Conservation (phyloP, 2,113 vertebrate species). For the Laticauda laticaudata region DNA sequence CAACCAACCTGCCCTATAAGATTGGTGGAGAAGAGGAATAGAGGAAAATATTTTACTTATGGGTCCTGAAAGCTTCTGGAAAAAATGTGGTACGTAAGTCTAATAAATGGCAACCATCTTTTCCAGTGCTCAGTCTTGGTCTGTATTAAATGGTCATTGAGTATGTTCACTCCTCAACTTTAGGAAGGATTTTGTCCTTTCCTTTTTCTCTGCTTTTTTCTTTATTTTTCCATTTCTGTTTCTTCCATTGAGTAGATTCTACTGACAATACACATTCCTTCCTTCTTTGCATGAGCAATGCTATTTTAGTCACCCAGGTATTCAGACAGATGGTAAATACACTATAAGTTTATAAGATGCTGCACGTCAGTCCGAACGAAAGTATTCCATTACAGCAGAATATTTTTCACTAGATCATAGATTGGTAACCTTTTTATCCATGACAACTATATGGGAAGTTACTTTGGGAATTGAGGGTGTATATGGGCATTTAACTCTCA, state of each 20-base stretch:
- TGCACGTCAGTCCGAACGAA: neutral
- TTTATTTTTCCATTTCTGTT: neutral
- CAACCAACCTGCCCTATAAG: neutral
- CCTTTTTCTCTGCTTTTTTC: neutral
- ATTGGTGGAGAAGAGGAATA: neutral
- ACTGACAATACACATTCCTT: neutral
- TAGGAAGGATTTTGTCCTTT: neutral
- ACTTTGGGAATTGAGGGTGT: neutral
- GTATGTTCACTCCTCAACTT: neutral
- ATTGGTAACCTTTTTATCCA: neutral
- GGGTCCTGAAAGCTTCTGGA: neutral
- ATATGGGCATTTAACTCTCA: neutral
- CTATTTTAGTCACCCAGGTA: neutral
- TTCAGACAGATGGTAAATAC: neutral
- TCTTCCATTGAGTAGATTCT: neutral
- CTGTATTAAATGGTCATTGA: neutral
- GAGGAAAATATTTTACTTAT: neutral
- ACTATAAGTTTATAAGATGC: neutral
- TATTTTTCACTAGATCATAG: neutral
- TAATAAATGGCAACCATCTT: neutral
- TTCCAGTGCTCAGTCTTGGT: neutral
- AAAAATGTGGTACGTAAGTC: neutral
- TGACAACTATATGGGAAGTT: neutral
- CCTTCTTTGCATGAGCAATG: neutral
- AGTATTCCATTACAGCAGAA: neutral